Evolutionary conservation across 1,140 invertebrate genomes (phyloP), one percentile per base, ranked within the genome.

Genomic region (Cydia pomonella): DNA sequence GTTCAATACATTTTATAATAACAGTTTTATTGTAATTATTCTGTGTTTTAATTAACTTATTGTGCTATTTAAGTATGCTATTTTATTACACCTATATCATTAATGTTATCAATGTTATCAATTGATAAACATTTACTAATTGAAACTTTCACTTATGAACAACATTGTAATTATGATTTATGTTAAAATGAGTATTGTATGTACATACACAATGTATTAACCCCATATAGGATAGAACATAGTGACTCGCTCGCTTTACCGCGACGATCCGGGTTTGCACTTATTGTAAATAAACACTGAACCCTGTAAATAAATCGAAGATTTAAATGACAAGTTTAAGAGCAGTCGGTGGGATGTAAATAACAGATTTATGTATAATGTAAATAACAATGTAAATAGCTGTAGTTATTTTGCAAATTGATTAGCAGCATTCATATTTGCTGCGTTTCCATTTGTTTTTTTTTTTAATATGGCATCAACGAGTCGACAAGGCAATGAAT

Each of bases 261-360:
- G 64, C 64, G 64, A 29, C 27, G 27, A 33, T 6, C 23, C 64
- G 29, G 29, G 64, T 33, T 29, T 33, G 33, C 64, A 69, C 64
- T 7, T 41, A 12, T 69, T 69, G 64, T 69, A 69, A 33, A 33
- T 69, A 69, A 69, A 69, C 64, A 69, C 64, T 38, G 29, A 69
- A 41, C 18, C 1, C 33, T 69, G 64, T 69, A 69, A 69, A 69
- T 69, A 69, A 69, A 69, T 10, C 53, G 7, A 9, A 66, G 3
- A 5, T 29, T 12, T 38, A 18, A 69, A 69, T 0, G n/a, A 33
- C 16, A 69, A 69, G 6, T 69, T 69, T 38, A 18, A 59, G 1
- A 12, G 2, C 6, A 59, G 23, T 59, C 18, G 25, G 64, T 16
- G 25, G 64, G 18, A 33, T 33, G 64, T 69, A 38, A 69, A 69